Evolutionary conservation across 2,113 vertebrate species (phyloP).

Genomic region (Melanerpes aurifrons): DNA sequence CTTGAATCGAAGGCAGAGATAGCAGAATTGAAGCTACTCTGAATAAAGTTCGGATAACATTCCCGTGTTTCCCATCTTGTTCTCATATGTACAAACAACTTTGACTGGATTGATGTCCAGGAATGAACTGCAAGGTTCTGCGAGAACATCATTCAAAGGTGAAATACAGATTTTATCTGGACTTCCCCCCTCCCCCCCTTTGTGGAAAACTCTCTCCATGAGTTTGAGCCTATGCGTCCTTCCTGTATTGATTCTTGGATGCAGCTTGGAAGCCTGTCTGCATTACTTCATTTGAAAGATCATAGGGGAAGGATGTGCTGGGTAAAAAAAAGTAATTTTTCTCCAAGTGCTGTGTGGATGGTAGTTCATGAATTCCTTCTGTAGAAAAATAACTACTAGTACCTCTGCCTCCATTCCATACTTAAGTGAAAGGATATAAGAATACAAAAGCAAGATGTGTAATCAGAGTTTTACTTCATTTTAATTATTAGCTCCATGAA

Average conservation of each 20-base stretch:
- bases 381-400: background rate
- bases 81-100: background rate
- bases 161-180: background rate
- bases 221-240: background rate
- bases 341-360: background rate
- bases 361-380: background rate
- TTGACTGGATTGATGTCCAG: background rate
- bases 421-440: background rate
- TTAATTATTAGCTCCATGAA: background rate
- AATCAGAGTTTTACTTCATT: background rate
- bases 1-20: background rate
- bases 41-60: background rate
- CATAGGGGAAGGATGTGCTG: background rate
- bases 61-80: background rate
- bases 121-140: background rate
- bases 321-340: background rate
- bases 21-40: background rate
- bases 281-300: background rate
- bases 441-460: background rate
- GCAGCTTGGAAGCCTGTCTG: background rate
- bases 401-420: background rate
- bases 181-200: background rate
- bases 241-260: background rate
- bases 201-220: background rate
- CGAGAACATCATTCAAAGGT: background rate